Percentiles rank a stretch among this genome's conserved stretches.
phyloP scores from a whole-genome alignment of 2,113 vertebrate genomes.

The Crocuta crocuta region DNA sequence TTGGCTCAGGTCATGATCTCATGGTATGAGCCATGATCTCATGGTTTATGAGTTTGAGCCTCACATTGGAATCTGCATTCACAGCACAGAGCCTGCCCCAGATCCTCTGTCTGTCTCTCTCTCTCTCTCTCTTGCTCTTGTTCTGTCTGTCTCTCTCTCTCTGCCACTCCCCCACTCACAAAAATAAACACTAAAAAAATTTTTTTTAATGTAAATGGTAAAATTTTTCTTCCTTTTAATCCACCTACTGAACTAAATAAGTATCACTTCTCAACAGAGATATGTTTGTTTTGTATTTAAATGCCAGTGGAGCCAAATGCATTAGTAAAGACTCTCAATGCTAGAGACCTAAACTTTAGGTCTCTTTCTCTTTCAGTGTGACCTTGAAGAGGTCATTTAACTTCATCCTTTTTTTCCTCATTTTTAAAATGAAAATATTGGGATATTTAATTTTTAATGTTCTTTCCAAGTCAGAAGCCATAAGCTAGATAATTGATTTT shows the following conservation, averaged over 20 bases:
- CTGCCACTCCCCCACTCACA: too few relatives aligned
- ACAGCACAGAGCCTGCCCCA: too few relatives aligned
- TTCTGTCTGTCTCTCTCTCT: too few relatives aligned
- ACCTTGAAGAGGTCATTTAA: background rate
- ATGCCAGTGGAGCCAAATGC: background rate
- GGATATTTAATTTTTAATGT: background rate
- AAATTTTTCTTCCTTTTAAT: background rate
- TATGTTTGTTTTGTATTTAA: background rate
- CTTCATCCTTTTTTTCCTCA: background rate
- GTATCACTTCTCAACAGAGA: background rate
- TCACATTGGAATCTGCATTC: too few relatives aligned
- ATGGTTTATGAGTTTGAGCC: too few relatives aligned
- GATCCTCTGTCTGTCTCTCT: too few relatives aligned
- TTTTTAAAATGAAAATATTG: slow-evolving; percentile 47
- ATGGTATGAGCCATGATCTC: too few relatives aligned
- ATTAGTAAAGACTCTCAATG: background rate
- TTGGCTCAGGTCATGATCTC: too few relatives aligned
- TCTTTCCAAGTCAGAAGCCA: slow-evolving; percentile 55
- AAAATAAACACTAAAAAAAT: too few relatives aligned
- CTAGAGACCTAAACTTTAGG: background rate
- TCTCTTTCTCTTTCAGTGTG: background rate
- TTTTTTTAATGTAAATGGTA: background rate
- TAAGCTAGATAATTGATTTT: slow-evolving; percentile 24
- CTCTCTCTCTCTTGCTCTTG: too few relatives aligned
- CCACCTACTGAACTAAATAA: background rate